Evolutionary conservation across 2,113 vertebrate genomes (phyloP).

Genomic region (Oenanthe melanoleuca): DNA sequence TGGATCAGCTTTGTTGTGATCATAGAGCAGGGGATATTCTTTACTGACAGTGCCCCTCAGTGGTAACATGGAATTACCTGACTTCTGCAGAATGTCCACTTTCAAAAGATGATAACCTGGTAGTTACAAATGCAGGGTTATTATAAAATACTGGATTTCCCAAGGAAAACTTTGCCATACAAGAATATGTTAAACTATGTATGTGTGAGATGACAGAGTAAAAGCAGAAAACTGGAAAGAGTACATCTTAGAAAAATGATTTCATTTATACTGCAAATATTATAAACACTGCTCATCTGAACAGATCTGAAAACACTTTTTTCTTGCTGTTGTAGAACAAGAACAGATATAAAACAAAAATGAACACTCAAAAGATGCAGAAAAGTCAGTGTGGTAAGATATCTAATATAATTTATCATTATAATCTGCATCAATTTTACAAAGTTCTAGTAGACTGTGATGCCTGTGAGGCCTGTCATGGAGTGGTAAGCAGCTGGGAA

Average conservation of each 20-base stretch:
- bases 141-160: neutral
- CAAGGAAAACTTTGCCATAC: neutral
- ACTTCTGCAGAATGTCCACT: neutral
- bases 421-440: neutral
- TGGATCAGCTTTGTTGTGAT: neutral
- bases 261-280: neutral
- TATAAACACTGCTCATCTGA: neutral
- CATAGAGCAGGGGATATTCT: neutral
- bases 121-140: neutral
- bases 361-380: constrained; percentile 60
- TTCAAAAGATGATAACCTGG: neutral
- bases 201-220: neutral
- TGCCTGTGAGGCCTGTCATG: neutral
- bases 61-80: neutral
- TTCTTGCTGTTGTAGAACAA: constrained; percentile 48
- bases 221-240: neutral
- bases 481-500: neutral
- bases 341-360: constrained; percentile 29
- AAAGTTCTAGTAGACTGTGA: neutral
- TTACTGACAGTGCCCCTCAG: neutral
- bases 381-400: constrained; percentile 72
- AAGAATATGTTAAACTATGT: neutral
- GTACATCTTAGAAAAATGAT: neutral
- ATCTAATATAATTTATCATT: neutral
- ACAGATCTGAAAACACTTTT: neutral